Evolutionary conservation across 1,140 invertebrate species (phyloP).

Genomic region (Geopemphigus sp.): DNA sequence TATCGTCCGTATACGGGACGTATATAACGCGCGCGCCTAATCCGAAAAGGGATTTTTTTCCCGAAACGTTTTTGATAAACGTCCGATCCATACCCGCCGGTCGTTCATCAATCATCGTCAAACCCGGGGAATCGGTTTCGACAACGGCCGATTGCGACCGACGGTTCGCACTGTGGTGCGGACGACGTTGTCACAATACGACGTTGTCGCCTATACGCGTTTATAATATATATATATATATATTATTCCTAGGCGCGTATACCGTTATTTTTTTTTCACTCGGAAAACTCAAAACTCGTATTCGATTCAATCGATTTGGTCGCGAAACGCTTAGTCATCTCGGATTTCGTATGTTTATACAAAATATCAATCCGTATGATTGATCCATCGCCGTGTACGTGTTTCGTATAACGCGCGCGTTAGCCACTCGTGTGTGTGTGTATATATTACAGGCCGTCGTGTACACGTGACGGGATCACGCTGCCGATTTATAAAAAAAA

Average conservation of each 20-base stretch:
- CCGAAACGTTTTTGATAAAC: slow-evolving; percentile 12
- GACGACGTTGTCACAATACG: slow-evolving; percentile 17
- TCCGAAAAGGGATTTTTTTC: slow-evolving; percentile 39
- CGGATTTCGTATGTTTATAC: slow-evolving; percentile 8
- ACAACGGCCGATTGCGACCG: not conserved
- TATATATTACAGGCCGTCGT: not conserved
- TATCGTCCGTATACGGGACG: too few relatives aligned
- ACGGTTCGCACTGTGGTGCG: not conserved
- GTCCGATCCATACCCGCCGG: not conserved
- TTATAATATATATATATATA: too few relatives aligned
- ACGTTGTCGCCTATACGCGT: not conserved
- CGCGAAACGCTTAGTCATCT: slow-evolving; percentile 22
- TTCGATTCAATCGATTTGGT: not conserved
- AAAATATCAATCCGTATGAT: slow-evolving; percentile 1
- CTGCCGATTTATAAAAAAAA: not conserved
- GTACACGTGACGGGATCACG: not conserved
- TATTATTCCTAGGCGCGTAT: too few relatives aligned
- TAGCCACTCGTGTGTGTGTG: too few relatives aligned
- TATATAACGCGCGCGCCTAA: not conserved
- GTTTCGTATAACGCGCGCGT: too few relatives aligned
- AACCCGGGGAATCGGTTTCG: not conserved
- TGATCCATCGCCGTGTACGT: not conserved
- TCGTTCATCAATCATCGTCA: slow-evolving; percentile 43
- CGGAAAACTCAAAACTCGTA: not conserved
- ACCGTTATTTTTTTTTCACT: slow-evolving; percentile 11